phyloP scores from a whole-genome alignment of 2,113 vertebrate species.

The Phaethon lepturus region DNA sequence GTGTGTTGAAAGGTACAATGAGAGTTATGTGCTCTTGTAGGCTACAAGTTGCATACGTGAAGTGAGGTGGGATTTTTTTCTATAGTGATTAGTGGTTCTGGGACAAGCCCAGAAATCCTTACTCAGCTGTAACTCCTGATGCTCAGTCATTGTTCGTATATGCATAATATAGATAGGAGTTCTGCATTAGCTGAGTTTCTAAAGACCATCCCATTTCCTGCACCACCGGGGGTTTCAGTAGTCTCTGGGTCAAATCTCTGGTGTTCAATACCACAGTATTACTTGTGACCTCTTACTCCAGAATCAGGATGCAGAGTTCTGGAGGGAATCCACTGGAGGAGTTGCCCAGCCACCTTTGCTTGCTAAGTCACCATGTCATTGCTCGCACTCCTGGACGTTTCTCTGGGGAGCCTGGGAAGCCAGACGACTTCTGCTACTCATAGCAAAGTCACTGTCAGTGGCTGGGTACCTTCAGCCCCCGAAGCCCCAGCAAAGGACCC shows the following conservation, averaged over 20 bases:
- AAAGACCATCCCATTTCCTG: not conserved
- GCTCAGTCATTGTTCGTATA: not conserved
- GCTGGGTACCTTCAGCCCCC: not conserved
- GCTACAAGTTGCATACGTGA: conserved; percentile 12
- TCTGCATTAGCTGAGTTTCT: not conserved
- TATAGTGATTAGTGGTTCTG: not conserved
- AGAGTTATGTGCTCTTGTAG: not conserved
- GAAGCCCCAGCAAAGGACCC: not conserved
- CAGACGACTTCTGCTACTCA: not conserved
- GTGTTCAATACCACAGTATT: not conserved
- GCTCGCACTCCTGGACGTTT: not conserved
- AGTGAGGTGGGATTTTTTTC: not conserved
- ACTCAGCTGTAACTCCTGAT: conserved; percentile 18
- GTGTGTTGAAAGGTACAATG: conserved; percentile 15
- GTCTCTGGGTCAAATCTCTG: not conserved
- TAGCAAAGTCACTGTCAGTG: not conserved
- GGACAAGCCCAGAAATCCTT: not conserved
- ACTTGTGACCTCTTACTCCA: not conserved
- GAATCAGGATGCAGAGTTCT: not conserved
- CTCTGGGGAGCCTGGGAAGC: not conserved
- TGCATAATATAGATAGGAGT: not conserved
- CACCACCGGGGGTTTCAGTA: not conserved
- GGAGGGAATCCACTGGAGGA: not conserved
- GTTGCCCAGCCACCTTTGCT: not conserved
- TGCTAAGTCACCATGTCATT: not conserved